Base-by-base conservation (phyloP, 2,797 vertebrate species). In the Manis javanica region DNA sequence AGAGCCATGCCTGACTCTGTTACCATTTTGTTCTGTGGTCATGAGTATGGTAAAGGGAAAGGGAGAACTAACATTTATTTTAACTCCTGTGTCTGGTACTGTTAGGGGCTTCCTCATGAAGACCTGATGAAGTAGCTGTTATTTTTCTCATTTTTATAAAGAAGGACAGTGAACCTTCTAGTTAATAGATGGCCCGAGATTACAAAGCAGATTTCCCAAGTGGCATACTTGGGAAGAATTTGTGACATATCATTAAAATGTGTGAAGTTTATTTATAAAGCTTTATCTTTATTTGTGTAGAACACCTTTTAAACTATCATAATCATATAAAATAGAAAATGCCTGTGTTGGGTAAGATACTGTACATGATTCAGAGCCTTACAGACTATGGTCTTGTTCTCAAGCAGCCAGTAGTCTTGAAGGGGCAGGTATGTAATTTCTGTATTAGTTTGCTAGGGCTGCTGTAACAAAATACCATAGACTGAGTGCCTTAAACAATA, bases 191-290 rank as follows among this genome's bases (percentile, higher is more conserved):
- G 39, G 29, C 53, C 21, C 26, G 15, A 72, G 51, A 31, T 72
- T 29, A 78, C 15, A 61, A 53, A 85, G 31, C 13, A 19, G 46
- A 46, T 10, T 46, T 46, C 46, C 46, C 59, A 63, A 49, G 59
- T 42, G 82, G 49, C 49, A 59, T 21, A 39, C 6, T 84, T 42
- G 14, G 42, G 53, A 91, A 82, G 71, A 95, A 92, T 85, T 75
- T 84, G 37, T 85, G 78, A 55, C 84, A 7, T 53, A 53, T 78
- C 21, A 64, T 82, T 19, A 91, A 29, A 87, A 88, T 77, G 11
- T 61, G 46, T 88, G 46, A 89, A 53, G 55, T 51, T 37, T 59
- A 49, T 87, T 95, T 94, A 51, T 83, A 87, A 81, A 71, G 14
- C 31, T 46, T 51, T 79, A 2, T 66, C 72, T 64, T 69, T 55